These are phyloP conservation scores for Callimorpha dominula DNA, from an alignment of 2,888 invertebrate species.

Conservation along the genomic window DNA sequence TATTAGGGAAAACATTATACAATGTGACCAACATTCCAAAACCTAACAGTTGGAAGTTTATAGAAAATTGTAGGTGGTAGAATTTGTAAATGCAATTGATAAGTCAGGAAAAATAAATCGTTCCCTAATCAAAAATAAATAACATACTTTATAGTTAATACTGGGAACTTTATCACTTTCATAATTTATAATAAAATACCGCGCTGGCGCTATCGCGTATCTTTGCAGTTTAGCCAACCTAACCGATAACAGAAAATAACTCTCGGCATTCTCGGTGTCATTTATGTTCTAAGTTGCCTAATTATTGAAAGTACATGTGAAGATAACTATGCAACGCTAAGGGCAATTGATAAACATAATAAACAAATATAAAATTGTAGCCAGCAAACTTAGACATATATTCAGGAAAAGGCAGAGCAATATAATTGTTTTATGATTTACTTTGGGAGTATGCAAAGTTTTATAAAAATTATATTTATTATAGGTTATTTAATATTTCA, in stretches of 20 bases:
- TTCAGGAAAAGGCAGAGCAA: too few species aligned
- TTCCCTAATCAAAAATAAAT: neutral
- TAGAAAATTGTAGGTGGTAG: neutral
- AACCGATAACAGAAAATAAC: conserved; percentile 4
- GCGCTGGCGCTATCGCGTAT: neutral
- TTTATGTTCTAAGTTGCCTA: neutral
- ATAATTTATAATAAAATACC: neutral
- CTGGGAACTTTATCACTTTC: neutral
- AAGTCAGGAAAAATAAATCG: neutral
- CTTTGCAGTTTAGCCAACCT: neutral
- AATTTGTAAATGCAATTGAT: neutral
- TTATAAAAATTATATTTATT: too few species aligned
- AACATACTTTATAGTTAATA: neutral
- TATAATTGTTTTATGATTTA: too few species aligned
- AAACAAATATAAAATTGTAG: neutral
- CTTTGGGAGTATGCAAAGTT: too few species aligned
- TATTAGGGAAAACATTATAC: conserved; percentile 42
- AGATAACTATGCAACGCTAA: neutral
- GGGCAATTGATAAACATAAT: neutral
- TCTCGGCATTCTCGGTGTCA: conserved; percentile 1
- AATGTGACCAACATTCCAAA: conserved; percentile 43
- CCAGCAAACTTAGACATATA: neutral
- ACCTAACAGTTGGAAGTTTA: conserved; percentile 6
- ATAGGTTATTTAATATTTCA: too few species aligned
- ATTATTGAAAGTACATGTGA: neutral